Percentiles rank a stretch among this genome's conserved stretches.
Evolutionary conservation across 2,888 invertebrate genomes (phyloP).

Genomic region (Leptogaster cylindrica): DNA sequence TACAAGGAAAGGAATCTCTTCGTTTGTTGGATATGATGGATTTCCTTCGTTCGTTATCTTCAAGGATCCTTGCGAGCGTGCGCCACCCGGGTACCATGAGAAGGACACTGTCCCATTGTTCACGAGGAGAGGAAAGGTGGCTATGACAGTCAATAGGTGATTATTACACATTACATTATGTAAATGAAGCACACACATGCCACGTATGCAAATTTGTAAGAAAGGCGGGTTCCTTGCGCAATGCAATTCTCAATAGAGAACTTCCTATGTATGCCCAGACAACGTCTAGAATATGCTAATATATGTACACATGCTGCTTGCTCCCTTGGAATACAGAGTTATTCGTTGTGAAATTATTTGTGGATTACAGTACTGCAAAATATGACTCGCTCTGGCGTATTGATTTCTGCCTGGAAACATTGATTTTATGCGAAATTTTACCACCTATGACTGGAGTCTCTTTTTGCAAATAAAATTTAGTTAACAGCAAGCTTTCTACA

Average conservation of each 20-base stretch:
- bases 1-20: slow-evolving; percentile 70
- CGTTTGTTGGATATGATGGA: slow-evolving; percentile 71
- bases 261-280: too few species aligned
- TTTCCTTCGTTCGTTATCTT: slow-evolving; percentile 60
- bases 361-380: too few species aligned
- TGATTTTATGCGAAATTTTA: too few species aligned
- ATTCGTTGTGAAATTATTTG: too few species aligned
- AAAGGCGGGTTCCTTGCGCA: slow-evolving; percentile 27
- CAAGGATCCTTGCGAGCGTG: slow-evolving; percentile 70
- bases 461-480: too few species aligned
- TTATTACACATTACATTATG: slow-evolving; percentile 38
- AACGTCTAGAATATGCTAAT: too few species aligned
- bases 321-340: too few species aligned
- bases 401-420: too few species aligned
- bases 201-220: slow-evolving; percentile 32
- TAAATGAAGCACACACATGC: slow-evolving; percentile 36
- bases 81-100: slow-evolving; percentile 76
- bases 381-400: too few species aligned
- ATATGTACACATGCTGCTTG: too few species aligned
- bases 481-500: too few species aligned
- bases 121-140: slow-evolving; percentile 77
- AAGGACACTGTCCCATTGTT: slow-evolving; percentile 76
- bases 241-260: slow-evolving; percentile 28
- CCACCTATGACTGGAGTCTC: too few species aligned
- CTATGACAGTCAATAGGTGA: slow-evolving; percentile 69